Base-by-base conservation (phyloP, 2,113 vertebrate species). In the Acrocephalus arundinaceus region DNA sequence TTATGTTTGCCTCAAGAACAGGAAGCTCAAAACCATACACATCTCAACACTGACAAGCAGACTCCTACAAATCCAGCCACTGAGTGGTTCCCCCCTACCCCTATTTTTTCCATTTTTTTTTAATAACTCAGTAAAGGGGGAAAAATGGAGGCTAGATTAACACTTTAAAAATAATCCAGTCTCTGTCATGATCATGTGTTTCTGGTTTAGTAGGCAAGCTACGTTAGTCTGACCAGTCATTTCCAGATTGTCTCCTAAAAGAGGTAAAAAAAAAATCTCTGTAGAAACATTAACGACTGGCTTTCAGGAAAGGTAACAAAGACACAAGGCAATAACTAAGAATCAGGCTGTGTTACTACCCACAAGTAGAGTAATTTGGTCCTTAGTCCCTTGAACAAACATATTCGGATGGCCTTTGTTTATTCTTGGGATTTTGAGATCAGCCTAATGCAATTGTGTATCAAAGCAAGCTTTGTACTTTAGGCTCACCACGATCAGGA, bases 401-500 rank as follows among this genome's bases (percentile, higher is more conserved):
- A 9, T 4, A 3, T n/a, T 58, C 25, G 65, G 11, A 17, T 46
- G 54, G 37, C 46, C 62, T 87, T 61, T 72, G 37, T n/a, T 72
- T 70, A 49, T 33, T 51, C 22, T 45, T 52, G 65, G 27, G 43
- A 61, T 93, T 92, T 70, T 83, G 68, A 92, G 84, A 72, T 49
- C 51, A 77, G 76, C 28, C 23, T 43, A n/a, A 68, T 10, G 28
- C 13, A 87, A 55, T 1, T 49, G 28, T 13, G 4, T 20, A 57
- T 52, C 65, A 87, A 73, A 93, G 58, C 46, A 78, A 79, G 20
- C 46, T 79, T 76, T 82, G 54, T 78, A 84, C 24, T 54, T 89
- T 2, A 67, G 30, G n/a, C 18, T n/a, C 22, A 46, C 6, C 41
- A 27, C 0, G 0, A 23, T 21, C 45, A n/a, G 31, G 17, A 78